A percentile compares a stretch with the other conserved stretches of the same genome.
These are phyloP conservation scores for Hemistola chrysoprasaria DNA, from an alignment of 2,888 invertebrate species.

Conservation along the genomic window DNA sequence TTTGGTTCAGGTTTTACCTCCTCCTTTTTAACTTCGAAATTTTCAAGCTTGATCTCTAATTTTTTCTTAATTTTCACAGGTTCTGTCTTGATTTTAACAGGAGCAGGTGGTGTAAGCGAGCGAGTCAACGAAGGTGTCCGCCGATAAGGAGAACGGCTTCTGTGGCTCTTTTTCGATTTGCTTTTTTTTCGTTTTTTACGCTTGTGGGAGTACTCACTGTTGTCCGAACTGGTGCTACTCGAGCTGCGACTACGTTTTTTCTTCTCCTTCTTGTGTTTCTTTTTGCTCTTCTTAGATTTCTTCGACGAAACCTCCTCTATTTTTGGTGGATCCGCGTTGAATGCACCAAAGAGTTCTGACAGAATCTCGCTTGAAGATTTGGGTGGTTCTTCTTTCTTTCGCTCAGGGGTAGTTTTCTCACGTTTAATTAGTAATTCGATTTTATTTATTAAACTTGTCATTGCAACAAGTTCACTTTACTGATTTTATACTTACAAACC, in stretches of 20 bases:
- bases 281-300: conserved; percentile 80
- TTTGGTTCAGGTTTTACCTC: conserved; percentile 39
- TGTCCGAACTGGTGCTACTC: conserved; percentile 63
- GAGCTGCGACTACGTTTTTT: conserved; percentile 72
- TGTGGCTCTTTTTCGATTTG: conserved; percentile 58
- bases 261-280: conserved; percentile 84
- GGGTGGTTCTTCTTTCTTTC: conserved; percentile 66
- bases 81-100: conserved; percentile 52
- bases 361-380: conserved; percentile 91
- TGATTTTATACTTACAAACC: background rate
- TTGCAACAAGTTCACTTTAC: conserved; percentile 21
- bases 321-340: conserved; percentile 87
- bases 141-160: conserved; percentile 46
- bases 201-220: conserved; percentile 76
- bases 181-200: conserved; percentile 83
- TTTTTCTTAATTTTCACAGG: conserved; percentile 17
- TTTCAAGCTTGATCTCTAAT: conserved; percentile 28
- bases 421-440: conserved; percentile 71
- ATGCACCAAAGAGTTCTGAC: conserved; percentile 90
- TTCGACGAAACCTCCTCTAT: conserved; percentile 64
- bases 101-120: conserved; percentile 7
- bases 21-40: conserved; percentile 36
- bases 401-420: conserved; percentile 71
- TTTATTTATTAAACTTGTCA: conserved; percentile 70
- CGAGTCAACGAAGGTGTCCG: conserved; percentile 5